Evolutionary conservation across 1,140 invertebrate genomes (phyloP).

Genomic region (Amyelois transitella): DNA sequence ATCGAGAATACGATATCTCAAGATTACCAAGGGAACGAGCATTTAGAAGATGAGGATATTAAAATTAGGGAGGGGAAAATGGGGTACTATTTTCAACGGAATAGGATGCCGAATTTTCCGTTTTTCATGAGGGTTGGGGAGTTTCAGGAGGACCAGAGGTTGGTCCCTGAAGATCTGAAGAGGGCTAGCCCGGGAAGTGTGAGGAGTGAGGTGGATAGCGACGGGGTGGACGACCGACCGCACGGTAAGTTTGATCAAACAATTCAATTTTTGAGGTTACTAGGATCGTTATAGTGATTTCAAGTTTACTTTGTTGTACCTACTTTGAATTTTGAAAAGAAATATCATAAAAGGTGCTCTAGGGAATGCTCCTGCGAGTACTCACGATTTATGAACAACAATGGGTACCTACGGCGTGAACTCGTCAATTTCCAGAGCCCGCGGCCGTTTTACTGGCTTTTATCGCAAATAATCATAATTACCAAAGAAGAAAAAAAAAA

Average conservation of each 20-base stretch:
- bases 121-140: conserved; percentile 54
- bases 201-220: conserved; percentile 62
- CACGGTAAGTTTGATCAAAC: conserved; percentile 46
- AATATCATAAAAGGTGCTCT: too few species aligned
- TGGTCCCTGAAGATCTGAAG: conserved; percentile 46
- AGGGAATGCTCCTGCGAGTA: too few species aligned
- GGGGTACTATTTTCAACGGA: conserved; percentile 60
- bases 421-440: too few species aligned
- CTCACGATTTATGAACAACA: too few species aligned
- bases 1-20: conserved; percentile 61
- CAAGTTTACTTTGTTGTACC: too few species aligned
- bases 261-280: neutral
- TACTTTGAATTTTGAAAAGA: too few species aligned
- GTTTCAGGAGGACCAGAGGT: conserved; percentile 25
- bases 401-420: too few species aligned
- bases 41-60: conserved; percentile 55
- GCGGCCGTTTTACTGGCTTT: too few species aligned
- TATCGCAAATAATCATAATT: too few species aligned
- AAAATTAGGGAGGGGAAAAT: conserved; percentile 52
- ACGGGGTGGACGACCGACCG: conserved; percentile 56
- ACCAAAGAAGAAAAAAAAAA: too few species aligned
- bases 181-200: conserved; percentile 54
- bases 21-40: conserved; percentile 40
- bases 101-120: conserved; percentile 60
- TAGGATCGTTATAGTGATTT: too few species aligned